Evolutionary conservation across 2,113 vertebrate genomes (phyloP).

Genomic region (Psilopogon haemacephalus): DNA sequence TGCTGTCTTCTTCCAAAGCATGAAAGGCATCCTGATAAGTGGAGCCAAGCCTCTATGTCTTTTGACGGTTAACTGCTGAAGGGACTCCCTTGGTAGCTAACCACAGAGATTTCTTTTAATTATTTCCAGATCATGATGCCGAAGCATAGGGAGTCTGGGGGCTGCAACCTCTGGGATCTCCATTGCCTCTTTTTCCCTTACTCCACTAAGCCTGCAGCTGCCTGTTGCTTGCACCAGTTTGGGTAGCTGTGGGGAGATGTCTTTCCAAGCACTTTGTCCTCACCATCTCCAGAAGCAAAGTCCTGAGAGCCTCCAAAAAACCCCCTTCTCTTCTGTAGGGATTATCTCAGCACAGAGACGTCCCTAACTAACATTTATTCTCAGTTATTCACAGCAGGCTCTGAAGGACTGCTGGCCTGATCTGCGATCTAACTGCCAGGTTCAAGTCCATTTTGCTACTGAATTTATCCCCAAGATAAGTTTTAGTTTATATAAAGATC

Average conservation of each 20-base stretch:
- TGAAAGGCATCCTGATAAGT: not conserved
- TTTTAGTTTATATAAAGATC: constrained; percentile 18
- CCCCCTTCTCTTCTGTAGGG: not conserved
- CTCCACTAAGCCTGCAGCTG: rapidly evolving
- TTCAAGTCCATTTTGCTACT: not conserved
- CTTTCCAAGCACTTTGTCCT: not conserved
- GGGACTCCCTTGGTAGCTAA: not conserved
- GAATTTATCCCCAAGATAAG: constrained; percentile 12
- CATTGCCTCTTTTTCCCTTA: not conserved
- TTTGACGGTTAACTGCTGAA: not conserved
- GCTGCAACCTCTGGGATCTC: not conserved
- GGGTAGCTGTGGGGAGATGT: not conserved
- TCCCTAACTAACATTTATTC: not conserved
- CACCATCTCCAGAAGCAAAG: not conserved
- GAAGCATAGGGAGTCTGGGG: not conserved
- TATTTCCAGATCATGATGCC: not conserved
- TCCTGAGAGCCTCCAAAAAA: not conserved
- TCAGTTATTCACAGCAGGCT: not conserved
- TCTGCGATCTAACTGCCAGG: not conserved
- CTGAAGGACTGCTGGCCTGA: not conserved
- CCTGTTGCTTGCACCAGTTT: not conserved
- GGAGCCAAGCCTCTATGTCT: not conserved
- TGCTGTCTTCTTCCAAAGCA: not conserved
- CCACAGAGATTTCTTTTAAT: not conserved
- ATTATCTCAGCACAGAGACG: not conserved